Percentiles rank a stretch among this genome's conserved stretches.
phyloP scores from a whole-genome alignment of 2,797 vertebrate species.

The Arnoldichthys spilopterus region DNA sequence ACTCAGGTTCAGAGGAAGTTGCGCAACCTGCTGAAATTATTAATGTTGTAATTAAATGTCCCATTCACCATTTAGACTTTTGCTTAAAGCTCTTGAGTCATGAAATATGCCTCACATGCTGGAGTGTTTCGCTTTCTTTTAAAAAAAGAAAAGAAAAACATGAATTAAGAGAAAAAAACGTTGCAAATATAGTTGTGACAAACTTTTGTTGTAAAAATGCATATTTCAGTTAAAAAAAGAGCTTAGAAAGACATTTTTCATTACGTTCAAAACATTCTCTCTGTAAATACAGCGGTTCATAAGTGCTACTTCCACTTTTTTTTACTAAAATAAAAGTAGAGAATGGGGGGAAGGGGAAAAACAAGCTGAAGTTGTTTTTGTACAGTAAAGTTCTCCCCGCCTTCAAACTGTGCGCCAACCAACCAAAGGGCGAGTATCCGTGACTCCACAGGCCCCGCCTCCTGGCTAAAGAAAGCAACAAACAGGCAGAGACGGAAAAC shows the following conservation, averaged over 20 bases:
- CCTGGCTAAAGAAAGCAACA: slow-evolving; percentile 57
- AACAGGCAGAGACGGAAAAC: slow-evolving; percentile 44
- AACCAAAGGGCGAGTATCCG: background rate
- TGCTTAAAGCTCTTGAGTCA: background rate
- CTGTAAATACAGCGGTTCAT: background rate
- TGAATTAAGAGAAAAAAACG: no score
- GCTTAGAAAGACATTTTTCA: no score
- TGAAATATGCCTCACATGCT: no score
- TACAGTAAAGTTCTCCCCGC: slow-evolving; percentile 14
- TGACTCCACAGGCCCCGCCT: slow-evolving; percentile 31
- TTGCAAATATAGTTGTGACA: no score
- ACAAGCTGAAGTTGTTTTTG: slow-evolving; percentile 30
- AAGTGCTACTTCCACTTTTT: background rate
- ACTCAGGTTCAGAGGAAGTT: background rate
- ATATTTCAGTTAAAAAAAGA: no score
- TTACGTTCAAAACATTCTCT: background rate
- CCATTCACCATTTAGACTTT: background rate
- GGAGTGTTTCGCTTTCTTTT: no score
- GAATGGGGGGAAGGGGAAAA: background rate
- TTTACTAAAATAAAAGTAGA: background rate
- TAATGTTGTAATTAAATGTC: no score
- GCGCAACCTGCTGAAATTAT: no score
- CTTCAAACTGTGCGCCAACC: background rate
- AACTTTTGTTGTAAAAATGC: no score
- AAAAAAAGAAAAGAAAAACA: no score